These are phyloP conservation scores for Manacus vitellinus DNA, from an alignment of 2,113 vertebrate genomes.

Conservation along the genomic window DNA sequence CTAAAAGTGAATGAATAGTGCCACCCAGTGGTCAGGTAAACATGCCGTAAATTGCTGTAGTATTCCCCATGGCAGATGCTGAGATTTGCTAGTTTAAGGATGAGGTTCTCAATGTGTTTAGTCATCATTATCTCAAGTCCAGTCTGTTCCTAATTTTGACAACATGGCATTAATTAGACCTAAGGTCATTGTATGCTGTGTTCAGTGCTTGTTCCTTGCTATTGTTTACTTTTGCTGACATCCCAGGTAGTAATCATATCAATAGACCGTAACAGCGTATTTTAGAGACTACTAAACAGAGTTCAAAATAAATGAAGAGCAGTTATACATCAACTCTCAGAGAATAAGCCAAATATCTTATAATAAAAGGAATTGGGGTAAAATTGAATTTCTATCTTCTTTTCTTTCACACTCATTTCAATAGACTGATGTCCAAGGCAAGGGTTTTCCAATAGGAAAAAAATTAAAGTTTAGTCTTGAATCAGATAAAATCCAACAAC, in stretches of 20 bases:
- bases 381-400: not conserved
- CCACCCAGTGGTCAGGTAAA: slow-evolving; percentile 45
- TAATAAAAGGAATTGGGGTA: not conserved
- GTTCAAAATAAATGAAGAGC: not conserved
- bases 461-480: not conserved
- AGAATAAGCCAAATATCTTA: not conserved
- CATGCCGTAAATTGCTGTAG: not conserved
- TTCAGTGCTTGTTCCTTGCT: not conserved
- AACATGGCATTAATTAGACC: not conserved
- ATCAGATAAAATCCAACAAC: not conserved
- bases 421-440: not conserved
- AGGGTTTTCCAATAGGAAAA: not conserved
- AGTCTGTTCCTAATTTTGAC: not conserved
- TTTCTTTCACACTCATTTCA: not conserved
- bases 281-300: not conserved
- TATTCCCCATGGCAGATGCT: not conserved
- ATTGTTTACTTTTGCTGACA: not conserved
- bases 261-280: not conserved
- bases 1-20: slow-evolving; percentile 46
- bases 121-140: not conserved
- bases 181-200: not conserved
- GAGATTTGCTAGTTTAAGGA: not conserved
- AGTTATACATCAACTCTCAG: not conserved
- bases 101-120: not conserved
- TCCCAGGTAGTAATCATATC: not conserved